A percentile compares a stretch with the other conserved stretches of the same genome.
These are phyloP conservation scores for Bicyclus anynana DNA, from an alignment of 1,140 invertebrate species.

Conservation along the genomic window DNA sequence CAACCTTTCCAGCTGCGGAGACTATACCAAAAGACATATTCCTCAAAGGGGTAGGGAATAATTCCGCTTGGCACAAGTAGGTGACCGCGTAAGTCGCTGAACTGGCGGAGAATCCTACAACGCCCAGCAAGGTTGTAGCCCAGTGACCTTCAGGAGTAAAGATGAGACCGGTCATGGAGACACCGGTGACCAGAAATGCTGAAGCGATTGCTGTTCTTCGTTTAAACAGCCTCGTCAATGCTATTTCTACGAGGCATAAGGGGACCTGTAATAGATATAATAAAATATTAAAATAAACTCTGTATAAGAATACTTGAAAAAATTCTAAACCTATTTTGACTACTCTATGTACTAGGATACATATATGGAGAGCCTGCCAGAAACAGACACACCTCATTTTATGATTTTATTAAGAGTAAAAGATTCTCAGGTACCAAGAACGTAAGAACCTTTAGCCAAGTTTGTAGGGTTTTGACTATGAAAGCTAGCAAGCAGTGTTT, in stretches of 20 bases:
- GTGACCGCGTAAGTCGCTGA: slow-evolving; percentile 27
- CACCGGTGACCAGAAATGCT: slow-evolving; percentile 7
- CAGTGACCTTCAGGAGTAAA: slow-evolving; percentile 28
- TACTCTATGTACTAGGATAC: no score
- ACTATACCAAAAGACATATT: slow-evolving; percentile 40
- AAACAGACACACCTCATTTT: no score
- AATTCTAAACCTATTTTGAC: no score
- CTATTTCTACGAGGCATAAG: slow-evolving; percentile 9
- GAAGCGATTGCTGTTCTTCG: slow-evolving; percentile 26
- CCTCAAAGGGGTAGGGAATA: slow-evolving; percentile 43
- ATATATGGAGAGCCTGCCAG: no score
- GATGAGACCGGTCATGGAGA: slow-evolving; percentile 32
- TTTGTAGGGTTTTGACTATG: no score
- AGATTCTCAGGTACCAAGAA: no score
- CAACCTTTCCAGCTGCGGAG: slow-evolving; percentile 34
- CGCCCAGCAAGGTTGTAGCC: slow-evolving; percentile 23
- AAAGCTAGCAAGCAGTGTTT: no score
- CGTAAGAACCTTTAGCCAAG: no score
- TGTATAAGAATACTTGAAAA: no score
- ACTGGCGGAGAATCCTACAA: slow-evolving; percentile 24
- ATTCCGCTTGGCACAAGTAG: slow-evolving; percentile 33
- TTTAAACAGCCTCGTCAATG: slow-evolving; percentile 32
- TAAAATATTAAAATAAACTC: background rate
- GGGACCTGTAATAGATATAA: slow-evolving; percentile 21
- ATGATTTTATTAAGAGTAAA: no score